Evolutionary conservation across 2,888 invertebrate genomes (phyloP).

Genomic region (Cerceris rybyensis): DNA sequence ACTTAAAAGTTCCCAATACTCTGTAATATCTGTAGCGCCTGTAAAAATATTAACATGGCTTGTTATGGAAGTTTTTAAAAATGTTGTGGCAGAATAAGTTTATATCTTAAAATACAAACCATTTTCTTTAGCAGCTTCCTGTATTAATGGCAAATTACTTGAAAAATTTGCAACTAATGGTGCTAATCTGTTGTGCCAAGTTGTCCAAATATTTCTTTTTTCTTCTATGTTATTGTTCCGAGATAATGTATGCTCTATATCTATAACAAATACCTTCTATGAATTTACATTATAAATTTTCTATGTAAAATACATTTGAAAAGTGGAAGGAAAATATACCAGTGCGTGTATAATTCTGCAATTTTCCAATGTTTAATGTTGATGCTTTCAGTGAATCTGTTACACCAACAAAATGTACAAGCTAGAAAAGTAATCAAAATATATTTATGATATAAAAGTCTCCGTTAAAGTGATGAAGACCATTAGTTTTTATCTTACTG

Average conservation of each 20-base stretch:
- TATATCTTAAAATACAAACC: constrained; percentile 58
- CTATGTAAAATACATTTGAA: background rate
- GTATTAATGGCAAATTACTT: constrained; percentile 62
- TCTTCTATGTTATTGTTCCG: constrained; percentile 59
- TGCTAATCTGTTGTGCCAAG: constrained; percentile 70
- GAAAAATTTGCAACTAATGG: constrained; percentile 68
- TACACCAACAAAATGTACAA: constrained; percentile 69
- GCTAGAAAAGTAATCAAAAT: constrained; percentile 51
- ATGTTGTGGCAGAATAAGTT: background rate
- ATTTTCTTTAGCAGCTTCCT: constrained; percentile 73
- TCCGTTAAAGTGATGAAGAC: background rate
- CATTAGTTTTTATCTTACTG: constrained; percentile 52
- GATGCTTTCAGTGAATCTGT: constrained; percentile 61
- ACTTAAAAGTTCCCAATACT: constrained; percentile 77
- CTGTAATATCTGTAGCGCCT: constrained; percentile 63
- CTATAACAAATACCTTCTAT: constrained; percentile 54
- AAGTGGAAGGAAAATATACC: constrained; percentile 58
- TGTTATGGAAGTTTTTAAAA: background rate
- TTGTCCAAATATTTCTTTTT: constrained; percentile 70
- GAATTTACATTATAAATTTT: background rate
- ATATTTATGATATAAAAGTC: background rate
- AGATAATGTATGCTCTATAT: constrained; percentile 68
- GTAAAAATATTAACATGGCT: constrained; percentile 4
- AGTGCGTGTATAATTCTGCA: constrained; percentile 59
- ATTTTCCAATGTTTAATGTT: constrained; percentile 41